Conservation (phyloP, 64 coral and sea anemone species). For the Orbicella faveolata region DNA sequence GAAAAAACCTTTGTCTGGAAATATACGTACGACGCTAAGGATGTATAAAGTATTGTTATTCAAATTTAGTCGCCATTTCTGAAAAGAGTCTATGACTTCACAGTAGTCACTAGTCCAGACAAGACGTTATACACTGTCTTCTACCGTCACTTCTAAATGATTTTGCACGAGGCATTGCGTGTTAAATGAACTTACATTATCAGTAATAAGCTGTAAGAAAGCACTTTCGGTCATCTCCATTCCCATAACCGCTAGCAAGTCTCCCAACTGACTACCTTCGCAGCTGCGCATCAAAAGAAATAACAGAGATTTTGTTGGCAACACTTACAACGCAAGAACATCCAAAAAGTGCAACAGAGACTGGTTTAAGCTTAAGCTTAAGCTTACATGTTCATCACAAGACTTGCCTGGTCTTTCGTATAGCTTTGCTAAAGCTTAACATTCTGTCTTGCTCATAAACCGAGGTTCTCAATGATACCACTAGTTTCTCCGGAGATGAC, state of each 20-base stretch:
- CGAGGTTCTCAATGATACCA: neutral
- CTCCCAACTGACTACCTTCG: neutral
- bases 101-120: too few species aligned
- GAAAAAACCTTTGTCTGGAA: too few species aligned
- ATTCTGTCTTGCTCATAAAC: neutral
- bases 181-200: neutral
- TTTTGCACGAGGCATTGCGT: neutral
- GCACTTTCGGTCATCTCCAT: slow-evolving; percentile 20
- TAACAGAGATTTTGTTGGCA: too few species aligned
- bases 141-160: neutral
- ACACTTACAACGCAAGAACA: too few species aligned
- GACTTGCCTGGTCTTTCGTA: neutral
- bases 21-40: too few species aligned
- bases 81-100: too few species aligned
- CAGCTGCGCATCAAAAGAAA: neutral
- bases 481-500: neutral
- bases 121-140: too few species aligned
- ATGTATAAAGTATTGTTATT: too few species aligned
- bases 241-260: slow-evolving; percentile 18
- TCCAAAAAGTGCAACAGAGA: too few species aligned
- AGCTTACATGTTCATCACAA: neutral
- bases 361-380: too few species aligned
- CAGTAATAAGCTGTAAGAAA: slow-evolving; percentile 8
- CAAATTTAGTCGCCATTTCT: too few species aligned
- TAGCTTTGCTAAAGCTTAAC: slow-evolving; percentile 27